Base-by-base conservation (phyloP, 2,113 vertebrate genomes). In the Campylomormyrus numenius region DNA sequence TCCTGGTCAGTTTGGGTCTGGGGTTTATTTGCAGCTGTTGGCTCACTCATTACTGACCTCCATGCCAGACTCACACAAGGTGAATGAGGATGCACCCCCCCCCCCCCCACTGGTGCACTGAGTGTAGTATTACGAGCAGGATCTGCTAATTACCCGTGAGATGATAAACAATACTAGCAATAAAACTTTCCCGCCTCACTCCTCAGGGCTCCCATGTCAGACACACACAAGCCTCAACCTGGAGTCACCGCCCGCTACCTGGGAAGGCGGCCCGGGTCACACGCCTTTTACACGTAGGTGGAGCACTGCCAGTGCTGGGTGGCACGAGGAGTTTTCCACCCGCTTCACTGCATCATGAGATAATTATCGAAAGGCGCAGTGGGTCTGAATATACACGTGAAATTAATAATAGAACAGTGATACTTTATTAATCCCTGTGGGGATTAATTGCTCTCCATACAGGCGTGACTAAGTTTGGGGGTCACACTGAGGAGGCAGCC, bases 11-110 rank as follows among this genome's bases (percentile, higher is more conserved):
- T 21, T 31, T n/a, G n/a, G 27, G 13, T 48, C 39, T 15, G 42
- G 80, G 53, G 24, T 58, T 74, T 88, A 10, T 62, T 70, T 27
- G 62, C 88, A 88, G 62, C 62, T 88, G 62, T 88, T 24, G 15
- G 39, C 45, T 74, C 58, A n/a, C 5, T 50, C 62, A 48, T 42
- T n/a, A 21, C 45, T 88, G 62, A 77, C 88, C 88, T 77, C 56
- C 56, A 70, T 9, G 8, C 21, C 42, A 24, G 83, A 46, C 42
- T 46, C 39, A 48, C 45, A 46, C 42, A 48, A 85, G 83, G 83
- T 85, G 42, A 42, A 24, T 85, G 45, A 48, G 42, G 19, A 39
- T 5, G 70, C 5, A 15, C 0, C 31, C 5, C 74, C 17, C 31
- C 2, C 2, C 10, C 48, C 10, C 48, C 2, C 70, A 39, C 2